phyloP scores from a whole-genome alignment of 2,888 invertebrate species.

The Apamea anceps region DNA sequence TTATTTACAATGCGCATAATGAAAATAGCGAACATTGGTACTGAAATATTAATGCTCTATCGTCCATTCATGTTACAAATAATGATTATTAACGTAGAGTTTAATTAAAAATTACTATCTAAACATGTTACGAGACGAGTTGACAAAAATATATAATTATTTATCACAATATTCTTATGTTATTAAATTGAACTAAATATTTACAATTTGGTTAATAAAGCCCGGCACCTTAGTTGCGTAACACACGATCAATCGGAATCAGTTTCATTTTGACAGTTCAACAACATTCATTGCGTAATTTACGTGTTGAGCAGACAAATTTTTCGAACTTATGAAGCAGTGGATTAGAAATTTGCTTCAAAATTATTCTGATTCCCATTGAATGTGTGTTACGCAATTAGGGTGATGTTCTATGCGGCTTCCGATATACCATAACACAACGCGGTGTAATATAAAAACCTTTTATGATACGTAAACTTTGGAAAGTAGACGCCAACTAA shows the following conservation, averaged over 20 bases:
- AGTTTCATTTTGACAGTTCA: too few species aligned
- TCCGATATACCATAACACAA: constrained; percentile 29
- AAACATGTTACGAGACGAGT: constrained; percentile 73
- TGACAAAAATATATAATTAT: constrained; percentile 74
- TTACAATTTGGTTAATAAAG: constrained; percentile 80
- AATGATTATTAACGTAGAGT: constrained; percentile 61
- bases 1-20: constrained; percentile 78
- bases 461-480: constrained; percentile 26
- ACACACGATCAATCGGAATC: too few species aligned
- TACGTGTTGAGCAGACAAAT: too few species aligned
- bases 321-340: too few species aligned
- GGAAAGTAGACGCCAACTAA: constrained; percentile 19
- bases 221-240: too few species aligned
- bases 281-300: too few species aligned
- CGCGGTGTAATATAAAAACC: constrained; percentile 43
- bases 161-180: constrained; percentile 87
- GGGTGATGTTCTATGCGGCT: constrained; percentile 28
- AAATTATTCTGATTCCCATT: too few species aligned
- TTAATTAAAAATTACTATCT: constrained; percentile 70
- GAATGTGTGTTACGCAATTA: too few species aligned
- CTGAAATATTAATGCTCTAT: constrained; percentile 70
- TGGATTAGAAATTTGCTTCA: too few species aligned
- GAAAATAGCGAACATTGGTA: constrained; percentile 75
- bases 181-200: constrained; percentile 86
- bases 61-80: constrained; percentile 61